Conservation (phyloP, 2,888 invertebrate species). For the Cremastinae sp. region DNA sequence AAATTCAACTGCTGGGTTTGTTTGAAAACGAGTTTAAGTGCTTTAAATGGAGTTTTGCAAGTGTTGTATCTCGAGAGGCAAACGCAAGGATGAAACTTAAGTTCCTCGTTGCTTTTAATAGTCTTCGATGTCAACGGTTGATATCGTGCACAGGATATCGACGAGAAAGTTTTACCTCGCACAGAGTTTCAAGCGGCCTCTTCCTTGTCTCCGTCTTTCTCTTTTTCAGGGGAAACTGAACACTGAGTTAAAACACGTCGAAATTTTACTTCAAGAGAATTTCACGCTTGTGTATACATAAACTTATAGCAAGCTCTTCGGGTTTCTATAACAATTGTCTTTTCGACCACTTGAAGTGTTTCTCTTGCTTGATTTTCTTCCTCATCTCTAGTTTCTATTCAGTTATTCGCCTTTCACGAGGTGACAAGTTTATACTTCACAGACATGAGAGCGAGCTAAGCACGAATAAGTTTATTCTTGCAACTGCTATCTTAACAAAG, state of each 20-base stretch:
- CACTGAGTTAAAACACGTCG: background rate
- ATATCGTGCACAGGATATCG: constrained; percentile 29
- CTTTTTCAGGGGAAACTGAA: background rate
- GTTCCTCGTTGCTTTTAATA: constrained; percentile 40
- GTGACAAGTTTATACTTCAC: constrained; percentile 38
- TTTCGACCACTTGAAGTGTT: constrained; percentile 48
- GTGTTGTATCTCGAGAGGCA: background rate
- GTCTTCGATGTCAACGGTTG: constrained; percentile 35
- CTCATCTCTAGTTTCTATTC: constrained; percentile 34
- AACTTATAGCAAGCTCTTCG: constrained; percentile 26
- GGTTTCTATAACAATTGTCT: constrained; percentile 36
- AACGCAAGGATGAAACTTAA: constrained; percentile 12
- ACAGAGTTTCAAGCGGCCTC: constrained; percentile 19
- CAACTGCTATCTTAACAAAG: constrained; percentile 42
- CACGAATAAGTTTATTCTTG: constrained; percentile 41
- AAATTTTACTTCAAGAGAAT: constrained; percentile 48
- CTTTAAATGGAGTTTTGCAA: background rate
- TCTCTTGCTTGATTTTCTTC: constrained; percentile 13
- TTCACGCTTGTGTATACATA: constrained; percentile 42
- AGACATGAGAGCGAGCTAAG: constrained; percentile 37
- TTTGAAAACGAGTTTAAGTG: constrained; percentile 18
- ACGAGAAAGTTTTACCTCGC: constrained; percentile 37
- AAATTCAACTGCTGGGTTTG: background rate
- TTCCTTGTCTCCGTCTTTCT: constrained; percentile 2
- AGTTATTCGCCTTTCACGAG: constrained; percentile 3